Evolutionary conservation across 2,113 vertebrate genomes (phyloP), one percentile per base, ranked within the genome.

Genomic region (Turdus rufiventris): DNA sequence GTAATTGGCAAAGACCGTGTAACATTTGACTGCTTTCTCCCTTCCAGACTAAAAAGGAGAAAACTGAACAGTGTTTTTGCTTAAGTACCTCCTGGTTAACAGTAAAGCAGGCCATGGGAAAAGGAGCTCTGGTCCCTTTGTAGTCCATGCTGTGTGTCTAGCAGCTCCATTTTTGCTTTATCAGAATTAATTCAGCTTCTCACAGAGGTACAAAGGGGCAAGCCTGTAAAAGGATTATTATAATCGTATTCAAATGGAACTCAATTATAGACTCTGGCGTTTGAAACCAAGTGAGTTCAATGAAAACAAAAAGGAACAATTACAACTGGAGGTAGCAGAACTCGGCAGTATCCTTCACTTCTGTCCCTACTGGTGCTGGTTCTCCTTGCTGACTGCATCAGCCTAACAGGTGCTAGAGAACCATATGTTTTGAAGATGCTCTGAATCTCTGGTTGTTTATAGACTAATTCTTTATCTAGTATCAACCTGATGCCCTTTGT

Each of bases 301-400:
- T 62, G 29, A 73, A 89, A 95, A 89, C 16, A 43, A 47, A 92
- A 74, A 11, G 12, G 19, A 40, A 18, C 19, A 31, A 11, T 21
- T 68, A 19, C 5, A 9, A 38, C 47, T 38, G 33, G 31, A 71
- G 9, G 21, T 6, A 40, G 25, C 18, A 82, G 38, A 25, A 13
- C 16, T 15, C 62, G 38, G 31, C 29, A 47, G 2, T 54, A 61
- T 24, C 47, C 47, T 66, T 20, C 25, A 53, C 21, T 56, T 57
- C 50, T 14, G 5, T 26, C 79, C 6, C 2, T 33, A 1, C 8
- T 1, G 0, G 10, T 36, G 8, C 11, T 51, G 1, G 1, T 38
- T 72, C 14, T 10, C 12, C 43, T 56, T 2, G 1, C 21, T 31
- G 26, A 4, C 48, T 72, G 65, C 29, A 20, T 61, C 62, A 63